Evolutionary conservation across 2,888 invertebrate species (phyloP), one percentile per base, ranked within the genome.

Genomic region (Platerodrilus igneus): DNA sequence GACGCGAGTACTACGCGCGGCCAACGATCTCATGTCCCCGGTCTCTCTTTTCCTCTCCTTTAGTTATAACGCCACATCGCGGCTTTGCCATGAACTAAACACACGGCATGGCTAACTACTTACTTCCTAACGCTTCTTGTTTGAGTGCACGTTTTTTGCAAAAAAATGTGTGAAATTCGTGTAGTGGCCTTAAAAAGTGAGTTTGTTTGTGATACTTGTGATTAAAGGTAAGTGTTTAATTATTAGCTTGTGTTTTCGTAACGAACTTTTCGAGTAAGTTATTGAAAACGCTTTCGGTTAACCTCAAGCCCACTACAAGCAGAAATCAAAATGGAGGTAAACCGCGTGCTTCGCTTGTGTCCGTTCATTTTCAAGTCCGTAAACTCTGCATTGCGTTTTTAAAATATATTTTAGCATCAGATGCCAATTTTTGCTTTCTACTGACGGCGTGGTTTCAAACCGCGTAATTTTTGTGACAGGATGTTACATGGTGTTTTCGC

Each of bases 301-400:
- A 66, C 67, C 66, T 66, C 63, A 58, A 66, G 65, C 63, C 59
- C 46, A 41, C 45, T 40, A 56, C 58, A 54, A 58, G 59, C 58
- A 57, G 53, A 56, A 61, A 61, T 63, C 67, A 67, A 67, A 66
- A 67, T 67, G 67, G 67, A 61, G 66, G 66, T 60, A 53, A 57
- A 66, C 66, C 67, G 66, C 67, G 67, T 66, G 66, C 64, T 64
- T 51, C 51, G 30, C 35, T 46, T 17, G 38, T 32, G 36, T 29
- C 18, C 19, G 18, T 36, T 41, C 21, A 31, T 39, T 21, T n/a
- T n/a, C n/a, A n/a, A n/a, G n/a, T n/a, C n/a, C n/a, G n/a, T n/a
- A n/a, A n/a, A n/a, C n/a, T n/a, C n/a, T n/a, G n/a, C n/a, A n/a
- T n/a, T n/a, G n/a, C n/a, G n/a, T n/a, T n/a, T n/a, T n/a, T n/a